Percentiles rank a stretch among this genome's conserved stretches.
These are phyloP conservation scores for Odiellus spinosus DNA, from an alignment of 2,888 invertebrate genomes.

Conservation along the genomic window DNA sequence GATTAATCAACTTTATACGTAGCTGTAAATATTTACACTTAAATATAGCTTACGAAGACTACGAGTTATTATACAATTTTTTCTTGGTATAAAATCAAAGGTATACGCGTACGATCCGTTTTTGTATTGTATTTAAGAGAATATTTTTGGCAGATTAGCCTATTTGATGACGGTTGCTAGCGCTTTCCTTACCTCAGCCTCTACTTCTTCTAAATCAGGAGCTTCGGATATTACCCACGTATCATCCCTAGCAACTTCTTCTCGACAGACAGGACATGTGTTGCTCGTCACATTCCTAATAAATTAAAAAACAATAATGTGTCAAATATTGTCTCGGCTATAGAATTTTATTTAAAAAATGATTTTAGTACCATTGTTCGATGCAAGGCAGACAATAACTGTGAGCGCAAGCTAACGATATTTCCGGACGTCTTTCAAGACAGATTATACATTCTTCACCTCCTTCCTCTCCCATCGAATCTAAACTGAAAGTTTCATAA, in stretches of 20 bases:
- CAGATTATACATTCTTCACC: conserved; percentile 51
- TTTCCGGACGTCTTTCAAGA: conserved; percentile 49
- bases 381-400: conserved; percentile 53
- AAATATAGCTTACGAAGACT: no score
- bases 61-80: no score
- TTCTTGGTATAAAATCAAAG: no score
- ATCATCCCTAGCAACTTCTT: conserved; percentile 45
- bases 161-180: conserved; percentile 1
- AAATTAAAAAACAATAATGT: not conserved
- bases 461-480: conserved; percentile 16
- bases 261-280: conserved; percentile 53
- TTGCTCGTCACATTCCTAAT: conserved; percentile 48
- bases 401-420: conserved; percentile 51
- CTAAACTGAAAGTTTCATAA: no score
- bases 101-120: no score
- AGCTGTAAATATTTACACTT: no score
- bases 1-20: no score
- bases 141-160: no score
- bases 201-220: conserved; percentile 33
- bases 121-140: no score
- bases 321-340: no score
- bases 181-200: conserved; percentile 24
- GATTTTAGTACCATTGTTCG: conserved; percentile 44
- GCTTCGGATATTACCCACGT: conserved; percentile 47
- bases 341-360: no score